Conservation (phyloP, 1,140 invertebrate genomes). For the Drosophila nigromelanica region DNA sequence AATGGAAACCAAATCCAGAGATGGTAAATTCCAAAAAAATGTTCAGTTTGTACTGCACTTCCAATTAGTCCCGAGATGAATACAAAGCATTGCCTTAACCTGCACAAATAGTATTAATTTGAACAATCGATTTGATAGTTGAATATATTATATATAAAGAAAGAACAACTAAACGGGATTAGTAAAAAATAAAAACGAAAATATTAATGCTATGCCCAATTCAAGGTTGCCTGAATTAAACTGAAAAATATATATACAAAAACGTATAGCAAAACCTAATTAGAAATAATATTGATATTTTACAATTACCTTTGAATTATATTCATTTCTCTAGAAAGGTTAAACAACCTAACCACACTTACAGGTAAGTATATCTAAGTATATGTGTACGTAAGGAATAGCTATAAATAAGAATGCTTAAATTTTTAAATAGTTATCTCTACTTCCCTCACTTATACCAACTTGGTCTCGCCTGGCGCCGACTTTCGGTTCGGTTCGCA, state of each 20-base stretch:
- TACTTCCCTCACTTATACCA: neutral
- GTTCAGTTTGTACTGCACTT: conserved; percentile 1
- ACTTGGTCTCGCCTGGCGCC: neutral
- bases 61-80: conserved; percentile 3
- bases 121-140: no score
- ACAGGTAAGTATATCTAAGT: neutral
- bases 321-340: no score
- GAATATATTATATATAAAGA: no score
- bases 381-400: neutral
- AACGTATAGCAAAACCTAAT: no score
- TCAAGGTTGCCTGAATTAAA: no score
- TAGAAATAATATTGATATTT: no score
- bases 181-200: no score
- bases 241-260: no score
- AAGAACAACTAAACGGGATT: no score
- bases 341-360: no score
- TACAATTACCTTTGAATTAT: no score
- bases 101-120: neutral
- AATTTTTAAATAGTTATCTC: neutral
- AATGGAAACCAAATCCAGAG: conserved; percentile 14
- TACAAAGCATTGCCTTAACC: neutral
- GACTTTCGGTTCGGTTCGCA: neutral
- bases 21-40: conserved; percentile 4
- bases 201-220: no score
- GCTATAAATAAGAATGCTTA: neutral